These are phyloP conservation scores for Perognathus longimembris DNA, from an alignment of 2,113 vertebrate genomes.

Conservation along the genomic window DNA sequence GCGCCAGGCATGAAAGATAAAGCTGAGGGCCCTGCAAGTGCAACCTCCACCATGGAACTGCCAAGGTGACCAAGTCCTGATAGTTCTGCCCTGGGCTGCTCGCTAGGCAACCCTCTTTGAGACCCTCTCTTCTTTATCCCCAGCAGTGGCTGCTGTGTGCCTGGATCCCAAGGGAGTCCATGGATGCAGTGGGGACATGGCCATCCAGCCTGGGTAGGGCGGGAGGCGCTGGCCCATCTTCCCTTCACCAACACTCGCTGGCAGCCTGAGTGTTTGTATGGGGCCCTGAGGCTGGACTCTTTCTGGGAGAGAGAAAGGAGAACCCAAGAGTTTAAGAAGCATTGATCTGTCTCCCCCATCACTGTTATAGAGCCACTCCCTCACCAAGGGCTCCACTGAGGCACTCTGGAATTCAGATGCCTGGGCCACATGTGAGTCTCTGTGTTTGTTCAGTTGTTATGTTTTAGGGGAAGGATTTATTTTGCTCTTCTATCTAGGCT, in stretches of 20 bases:
- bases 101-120: not conserved
- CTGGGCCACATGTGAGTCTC: not conserved
- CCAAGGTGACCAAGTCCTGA: not conserved
- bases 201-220: not conserved
- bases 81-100: not conserved
- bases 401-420: not conserved
- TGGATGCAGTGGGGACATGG: not conserved
- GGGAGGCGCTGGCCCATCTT: not conserved
- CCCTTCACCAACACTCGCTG: not conserved
- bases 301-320: not conserved
- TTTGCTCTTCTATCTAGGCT: not conserved
- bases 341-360: not conserved
- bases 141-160: not conserved
- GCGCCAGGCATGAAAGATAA: not conserved
- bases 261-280: not conserved
- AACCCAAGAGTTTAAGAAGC: not conserved
- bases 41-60: not conserved
- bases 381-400: not conserved
- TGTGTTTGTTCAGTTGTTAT: no score
- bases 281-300: not conserved
- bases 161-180: not conserved
- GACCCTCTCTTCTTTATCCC: accelerated
- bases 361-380: not conserved
- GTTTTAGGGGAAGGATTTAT: no score
- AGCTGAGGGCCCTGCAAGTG: not conserved